Conservation (phyloP, 2,888 invertebrate species). For the Allygus modestus region DNA sequence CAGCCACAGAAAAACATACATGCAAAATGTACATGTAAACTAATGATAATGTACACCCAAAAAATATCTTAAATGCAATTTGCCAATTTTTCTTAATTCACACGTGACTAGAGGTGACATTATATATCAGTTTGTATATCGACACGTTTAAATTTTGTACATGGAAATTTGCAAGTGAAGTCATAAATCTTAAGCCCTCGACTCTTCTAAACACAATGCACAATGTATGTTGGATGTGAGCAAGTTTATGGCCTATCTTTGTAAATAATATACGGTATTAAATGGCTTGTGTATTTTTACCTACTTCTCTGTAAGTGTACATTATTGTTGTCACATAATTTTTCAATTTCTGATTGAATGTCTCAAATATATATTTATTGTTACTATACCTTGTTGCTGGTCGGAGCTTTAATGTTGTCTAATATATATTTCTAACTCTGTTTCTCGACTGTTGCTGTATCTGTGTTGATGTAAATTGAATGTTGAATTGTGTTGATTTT, state of each 20-base stretch:
- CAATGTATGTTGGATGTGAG: conserved; percentile 28
- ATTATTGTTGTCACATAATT: conserved; percentile 19
- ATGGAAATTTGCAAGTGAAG: background rate
- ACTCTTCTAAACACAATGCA: conserved; percentile 11
- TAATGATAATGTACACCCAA: too few species aligned
- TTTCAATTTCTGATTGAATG: conserved; percentile 36
- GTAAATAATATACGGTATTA: conserved; percentile 5
- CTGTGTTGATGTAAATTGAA: conserved; percentile 25
- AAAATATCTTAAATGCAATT: too few species aligned
- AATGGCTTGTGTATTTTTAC: conserved; percentile 44
- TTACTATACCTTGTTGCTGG: conserved; percentile 51
- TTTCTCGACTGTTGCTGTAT: conserved; percentile 23
- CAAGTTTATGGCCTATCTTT: conserved; percentile 50
- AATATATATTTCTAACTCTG: conserved; percentile 48
- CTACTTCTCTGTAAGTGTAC: conserved; percentile 47
- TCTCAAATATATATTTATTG: conserved; percentile 51
- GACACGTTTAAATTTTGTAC: too few species aligned
- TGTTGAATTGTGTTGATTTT: background rate
- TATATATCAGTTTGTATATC: too few species aligned
- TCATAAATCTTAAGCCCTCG: background rate
- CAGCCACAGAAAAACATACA: too few species aligned
- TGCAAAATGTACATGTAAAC: too few species aligned
- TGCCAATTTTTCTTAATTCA: too few species aligned
- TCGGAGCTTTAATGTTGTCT: conserved; percentile 57
- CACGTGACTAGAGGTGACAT: too few species aligned